Base-by-base conservation (phyloP, 2,797 vertebrate species). In the Masticophis lateralis region DNA sequence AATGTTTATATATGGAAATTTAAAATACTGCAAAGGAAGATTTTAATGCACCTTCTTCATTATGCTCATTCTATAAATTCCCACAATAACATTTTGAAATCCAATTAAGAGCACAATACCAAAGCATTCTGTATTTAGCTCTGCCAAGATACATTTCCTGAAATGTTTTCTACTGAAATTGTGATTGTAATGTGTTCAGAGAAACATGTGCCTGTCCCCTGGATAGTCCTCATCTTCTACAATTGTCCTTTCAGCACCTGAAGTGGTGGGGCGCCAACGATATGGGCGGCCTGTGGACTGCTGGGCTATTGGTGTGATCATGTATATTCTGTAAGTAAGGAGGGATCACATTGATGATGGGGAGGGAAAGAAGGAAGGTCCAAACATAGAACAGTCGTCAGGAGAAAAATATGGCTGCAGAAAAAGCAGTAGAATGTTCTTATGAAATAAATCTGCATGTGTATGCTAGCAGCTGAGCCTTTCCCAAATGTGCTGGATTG, bases 271-370 rank as follows among this genome's bases (percentile, higher is more conserved):
- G 92, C 98, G 99, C 95, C 99, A 99, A 98, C 98, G 99, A 92
- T 99, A 99, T 0, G 99, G 99, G 94, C 97, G 98, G 69, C 98
- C 99, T 0, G 99, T 99, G 94, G 99, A 99, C 97, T 99, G 99
- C 98, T 99, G 99, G 99, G 99, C 99, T 89, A 99, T 99, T 0
- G 99, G 99, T 0, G 99, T 99, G 97, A 99, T 99, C 97, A 99
- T 99, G 98, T 99, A 99, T 96, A 99, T 99, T 96, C 98, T 99
- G 99, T 99, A 97, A 99, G 99, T 99, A 91, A 0, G 25, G 93
- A 66, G 10, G 0, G 1, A 92, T 89, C 32, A 57, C 86, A 27
- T 0, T 55, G 57, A 3, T 18, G 28, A 57, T 6, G 8, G 47
- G 51, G 61, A 3, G 5, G 22, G 37, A 43, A 92, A 27, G 25